phyloP scores from a whole-genome alignment of 2,113 vertebrate species.

The Vulpes vulpes region DNA sequence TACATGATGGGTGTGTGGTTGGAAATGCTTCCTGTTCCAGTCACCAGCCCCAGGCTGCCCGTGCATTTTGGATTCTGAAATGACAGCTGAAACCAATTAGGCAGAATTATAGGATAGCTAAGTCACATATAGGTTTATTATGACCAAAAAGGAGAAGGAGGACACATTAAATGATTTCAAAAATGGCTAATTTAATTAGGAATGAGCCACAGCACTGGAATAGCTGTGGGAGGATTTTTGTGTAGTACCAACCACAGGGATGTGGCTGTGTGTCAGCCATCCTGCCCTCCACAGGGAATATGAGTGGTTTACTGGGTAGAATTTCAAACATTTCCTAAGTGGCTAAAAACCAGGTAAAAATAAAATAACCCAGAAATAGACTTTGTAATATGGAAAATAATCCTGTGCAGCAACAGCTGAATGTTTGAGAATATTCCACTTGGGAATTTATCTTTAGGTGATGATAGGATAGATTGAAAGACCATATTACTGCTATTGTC shows the following conservation, averaged over 20 bases:
- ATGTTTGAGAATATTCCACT: conserved; percentile 27
- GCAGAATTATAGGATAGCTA: conserved; percentile 83
- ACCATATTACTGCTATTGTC: background rate
- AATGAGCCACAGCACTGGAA: background rate
- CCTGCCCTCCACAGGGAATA: conserved; percentile 60
- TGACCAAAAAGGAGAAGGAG: conserved; percentile 70
- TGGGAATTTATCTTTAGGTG: background rate
- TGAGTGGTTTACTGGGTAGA: conserved; percentile 50
- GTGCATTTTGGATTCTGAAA: conserved; percentile 83
- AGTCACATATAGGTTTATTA: conserved; percentile 84
- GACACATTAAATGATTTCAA: conserved; percentile 67
- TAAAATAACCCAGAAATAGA: conserved; percentile 2
- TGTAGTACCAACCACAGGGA: conserved; percentile 35
- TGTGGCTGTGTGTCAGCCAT: background rate
- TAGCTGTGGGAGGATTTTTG: conserved; percentile 67
- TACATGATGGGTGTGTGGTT: conserved; percentile 86
- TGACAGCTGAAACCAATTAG: conserved; percentile 89
- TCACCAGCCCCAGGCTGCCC: conserved; percentile 85
- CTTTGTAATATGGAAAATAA: conserved; percentile 43
- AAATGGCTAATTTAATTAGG: conserved; percentile 83
- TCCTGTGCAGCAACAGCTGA: background rate
- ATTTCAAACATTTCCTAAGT: conserved; percentile 47
- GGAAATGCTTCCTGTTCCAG: conserved; percentile 86
- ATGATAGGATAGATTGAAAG: background rate
- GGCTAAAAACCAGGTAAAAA: conserved; percentile 48